Evolutionary conservation across 2,888 invertebrate genomes (phyloP), one percentile per base, ranked within the genome.

Genomic region (Apodemia mormo): DNA sequence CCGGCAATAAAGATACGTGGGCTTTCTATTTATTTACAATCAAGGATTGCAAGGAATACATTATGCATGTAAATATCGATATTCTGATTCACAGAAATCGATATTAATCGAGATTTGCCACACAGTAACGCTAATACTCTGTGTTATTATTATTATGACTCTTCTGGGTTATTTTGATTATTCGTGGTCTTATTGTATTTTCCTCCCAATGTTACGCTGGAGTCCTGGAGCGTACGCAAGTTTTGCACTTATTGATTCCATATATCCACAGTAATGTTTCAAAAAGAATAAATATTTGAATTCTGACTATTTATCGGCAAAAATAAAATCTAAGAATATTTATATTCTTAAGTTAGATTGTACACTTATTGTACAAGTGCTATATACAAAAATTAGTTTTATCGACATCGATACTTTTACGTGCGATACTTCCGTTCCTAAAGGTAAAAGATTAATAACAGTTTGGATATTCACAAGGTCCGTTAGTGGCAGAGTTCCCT

Each of bases 21-120:
- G 37, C 14, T 64, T 64, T 64, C 37, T 64, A 64, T 64, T 64
- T 64, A 33, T 54, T 54, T 54, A 54, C 54, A n/a, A 54, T 54
- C 22, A 22, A 54, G 54, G 54, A 54, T 54, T 54, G 54, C 54
- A 54, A 54, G 22, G 54, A 54, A 54, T 22, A 54, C 22, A 22
- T 22, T 54, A 22, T 54, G 22, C 8, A 7, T 54, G 8, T 22
- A 8, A 54, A 54, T 54, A 54, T 54, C 54, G 54, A 54, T 54
- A 8, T 8, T 22, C 22, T 7, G 7, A 54, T 2, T 7, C 9
- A 40, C 40, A 40, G 2, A 40, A 2, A 40, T 22, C 22, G 22
- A 54, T 22, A 22, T 8, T 22, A 54, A 54, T 54, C 54, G 2
- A 2, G 54, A 49, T 49, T 49, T 49, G 14, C 5, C n/a, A 49